These are phyloP conservation scores for Theristicus caerulescens DNA, from an alignment of 2,113 vertebrate genomes.

Conservation along the genomic window DNA sequence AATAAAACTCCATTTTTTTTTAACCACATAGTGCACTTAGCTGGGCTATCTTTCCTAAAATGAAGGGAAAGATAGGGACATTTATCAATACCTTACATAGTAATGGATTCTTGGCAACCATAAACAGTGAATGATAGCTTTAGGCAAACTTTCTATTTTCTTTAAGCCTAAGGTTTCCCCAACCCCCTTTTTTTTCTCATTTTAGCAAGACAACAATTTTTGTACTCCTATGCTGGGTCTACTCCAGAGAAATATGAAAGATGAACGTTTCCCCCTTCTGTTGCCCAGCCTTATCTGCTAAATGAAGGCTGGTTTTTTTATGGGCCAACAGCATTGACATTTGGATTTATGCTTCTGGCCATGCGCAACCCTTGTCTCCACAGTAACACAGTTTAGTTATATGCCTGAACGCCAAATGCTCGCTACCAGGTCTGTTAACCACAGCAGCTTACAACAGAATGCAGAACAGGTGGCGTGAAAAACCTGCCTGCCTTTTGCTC, in stretches of 20 bases:
- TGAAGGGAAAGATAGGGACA: background rate
- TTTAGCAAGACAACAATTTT: background rate
- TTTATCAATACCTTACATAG: background rate
- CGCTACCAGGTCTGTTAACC: background rate
- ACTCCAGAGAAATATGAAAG: background rate
- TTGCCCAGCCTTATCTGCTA: background rate
- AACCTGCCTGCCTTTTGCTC: background rate
- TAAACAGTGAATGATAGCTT: background rate
- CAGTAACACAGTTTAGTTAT: background rate
- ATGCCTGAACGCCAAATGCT: background rate
- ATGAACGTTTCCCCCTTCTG: background rate
- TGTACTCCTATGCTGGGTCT: background rate
- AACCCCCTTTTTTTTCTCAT: background rate
- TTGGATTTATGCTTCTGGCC: background rate
- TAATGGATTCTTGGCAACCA: background rate
- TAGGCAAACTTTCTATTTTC: background rate
- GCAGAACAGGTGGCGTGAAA: background rate
- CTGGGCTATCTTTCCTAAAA: background rate
- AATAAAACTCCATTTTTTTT: background rate
- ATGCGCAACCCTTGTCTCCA: background rate
- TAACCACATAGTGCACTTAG: background rate
- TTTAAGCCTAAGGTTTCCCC: background rate
- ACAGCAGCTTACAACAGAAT: background rate
- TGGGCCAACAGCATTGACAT: background rate
- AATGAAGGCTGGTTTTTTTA: background rate